These are phyloP conservation scores for Microctonus aethiopoides DNA, from an alignment of 2,888 invertebrate genomes.

Conservation along the genomic window DNA sequence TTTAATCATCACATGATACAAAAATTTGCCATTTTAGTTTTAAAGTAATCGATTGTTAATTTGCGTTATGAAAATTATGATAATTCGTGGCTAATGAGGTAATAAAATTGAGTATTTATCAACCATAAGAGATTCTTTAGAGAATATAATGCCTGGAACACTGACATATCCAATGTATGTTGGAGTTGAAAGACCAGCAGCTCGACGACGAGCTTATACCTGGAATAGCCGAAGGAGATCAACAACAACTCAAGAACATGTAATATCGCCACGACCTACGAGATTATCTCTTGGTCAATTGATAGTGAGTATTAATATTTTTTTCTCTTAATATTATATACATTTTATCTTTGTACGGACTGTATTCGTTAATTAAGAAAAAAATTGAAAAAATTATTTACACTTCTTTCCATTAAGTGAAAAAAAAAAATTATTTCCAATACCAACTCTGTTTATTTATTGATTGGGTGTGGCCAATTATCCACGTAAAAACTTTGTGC, in stretches of 20 bases:
- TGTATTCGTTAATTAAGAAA: background rate
- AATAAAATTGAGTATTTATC: background rate
- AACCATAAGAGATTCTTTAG: no score
- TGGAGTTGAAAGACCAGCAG: constrained; percentile 56
- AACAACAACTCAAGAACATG: constrained; percentile 44
- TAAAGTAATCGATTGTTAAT: background rate
- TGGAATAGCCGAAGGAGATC: constrained; percentile 55
- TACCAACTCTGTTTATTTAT: background rate
- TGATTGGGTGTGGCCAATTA: constrained; percentile 18
- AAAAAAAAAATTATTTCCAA: background rate
- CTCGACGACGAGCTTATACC: constrained; percentile 57
- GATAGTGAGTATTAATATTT: constrained; percentile 45
- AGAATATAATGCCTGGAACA: constrained; percentile 61
- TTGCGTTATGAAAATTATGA: background rate
- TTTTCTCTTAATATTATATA: background rate
- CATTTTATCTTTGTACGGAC: background rate
- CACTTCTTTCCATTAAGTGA: background rate
- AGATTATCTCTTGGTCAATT: constrained; percentile 56
- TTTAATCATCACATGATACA: background rate
- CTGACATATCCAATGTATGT: constrained; percentile 63
- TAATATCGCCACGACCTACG: constrained; percentile 45
- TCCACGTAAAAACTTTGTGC: background rate
- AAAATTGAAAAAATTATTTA: background rate
- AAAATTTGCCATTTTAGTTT: background rate
- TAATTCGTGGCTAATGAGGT: background rate